Percentiles rank a stretch among this genome's conserved stretches.
phyloP scores from a whole-genome alignment of 2,888 invertebrate species.

The Camptogramma bilineatum region DNA sequence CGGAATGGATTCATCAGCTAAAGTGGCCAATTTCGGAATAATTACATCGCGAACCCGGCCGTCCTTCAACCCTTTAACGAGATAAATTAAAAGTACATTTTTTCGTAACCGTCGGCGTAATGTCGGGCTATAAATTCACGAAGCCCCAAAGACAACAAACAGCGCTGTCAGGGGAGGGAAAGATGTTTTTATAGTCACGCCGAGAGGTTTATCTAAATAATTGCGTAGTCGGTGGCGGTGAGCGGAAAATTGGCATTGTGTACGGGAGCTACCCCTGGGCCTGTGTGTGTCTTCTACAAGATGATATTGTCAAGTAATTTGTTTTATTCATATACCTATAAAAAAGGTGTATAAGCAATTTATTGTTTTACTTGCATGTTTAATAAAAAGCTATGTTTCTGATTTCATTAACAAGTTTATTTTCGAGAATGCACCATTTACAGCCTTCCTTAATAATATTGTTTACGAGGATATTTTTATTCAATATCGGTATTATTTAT shows the following conservation, averaged over 20 bases:
- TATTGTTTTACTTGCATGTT: neutral
- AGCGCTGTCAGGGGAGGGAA: constrained; percentile 73
- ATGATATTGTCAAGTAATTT: constrained; percentile 4
- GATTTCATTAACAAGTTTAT: constrained; percentile 27
- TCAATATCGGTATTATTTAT: constrained; percentile 62
- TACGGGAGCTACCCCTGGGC: constrained; percentile 48
- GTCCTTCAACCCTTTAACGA: constrained; percentile 86
- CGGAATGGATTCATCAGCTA: constrained; percentile 82
- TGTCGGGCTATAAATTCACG: constrained; percentile 81
- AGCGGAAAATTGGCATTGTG: constrained; percentile 84
- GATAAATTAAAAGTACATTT: constrained; percentile 86
- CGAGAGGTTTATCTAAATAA: constrained; percentile 86
- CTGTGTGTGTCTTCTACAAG: constrained; percentile 17
- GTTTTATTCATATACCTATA: neutral
- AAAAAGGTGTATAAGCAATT: too few species aligned
- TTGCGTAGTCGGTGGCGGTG: constrained; percentile 83
- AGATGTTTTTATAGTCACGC: constrained; percentile 85
- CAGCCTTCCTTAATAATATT: constrained; percentile 49
- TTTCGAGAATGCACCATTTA: constrained; percentile 45
- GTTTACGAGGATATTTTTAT: constrained; percentile 60
- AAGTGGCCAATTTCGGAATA: constrained; percentile 85
- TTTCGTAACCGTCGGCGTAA: constrained; percentile 82
- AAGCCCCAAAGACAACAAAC: constrained; percentile 85
- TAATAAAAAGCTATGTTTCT: neutral
- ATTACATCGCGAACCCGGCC: constrained; percentile 83